phyloP scores from a whole-genome alignment of 2,888 invertebrate species.

The Dexiosoma caninum region DNA sequence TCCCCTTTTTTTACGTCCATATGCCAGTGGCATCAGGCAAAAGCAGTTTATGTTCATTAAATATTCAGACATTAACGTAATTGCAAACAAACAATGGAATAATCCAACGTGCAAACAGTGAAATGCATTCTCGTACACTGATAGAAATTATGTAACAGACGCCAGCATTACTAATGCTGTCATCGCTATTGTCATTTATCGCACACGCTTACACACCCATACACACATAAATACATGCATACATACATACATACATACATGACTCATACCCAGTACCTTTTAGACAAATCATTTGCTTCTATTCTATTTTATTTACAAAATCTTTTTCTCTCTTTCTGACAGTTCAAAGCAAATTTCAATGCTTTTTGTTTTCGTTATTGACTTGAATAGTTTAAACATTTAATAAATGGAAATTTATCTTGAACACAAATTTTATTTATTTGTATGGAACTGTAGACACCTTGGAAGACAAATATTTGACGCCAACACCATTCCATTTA shows the following conservation, averaged over 20 bases:
- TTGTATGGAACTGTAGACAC: constrained; percentile 45
- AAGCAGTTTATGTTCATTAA: constrained; percentile 28
- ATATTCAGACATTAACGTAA: constrained; percentile 60
- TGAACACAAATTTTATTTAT: constrained; percentile 34
- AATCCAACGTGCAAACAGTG: background rate
- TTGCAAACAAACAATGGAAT: constrained; percentile 48
- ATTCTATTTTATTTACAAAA: background rate
- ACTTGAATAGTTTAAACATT: constrained; percentile 38
- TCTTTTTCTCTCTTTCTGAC: background rate
- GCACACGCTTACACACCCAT: background rate
- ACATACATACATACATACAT: background rate
- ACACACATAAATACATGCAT: too few species aligned
- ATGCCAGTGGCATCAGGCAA: background rate
- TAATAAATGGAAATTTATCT: constrained; percentile 47
- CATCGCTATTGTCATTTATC: constrained; percentile 22
- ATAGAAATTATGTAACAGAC: constrained; percentile 15
- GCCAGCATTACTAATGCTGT: constrained; percentile 20
- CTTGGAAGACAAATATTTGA: constrained; percentile 60
- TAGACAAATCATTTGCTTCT: constrained; percentile 30
- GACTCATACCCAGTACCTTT: constrained; percentile 9
- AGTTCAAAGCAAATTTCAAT: background rate
- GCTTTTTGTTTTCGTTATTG: constrained; percentile 10
- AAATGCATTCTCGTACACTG: constrained; percentile 9
- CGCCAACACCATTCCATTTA: constrained; percentile 51
- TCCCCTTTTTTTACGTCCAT: constrained; percentile 19